A percentile compares a stretch with the other conserved stretches of the same genome.
These are phyloP conservation scores for Polydesmus complanatus DNA, from an alignment of 2,888 invertebrate species.

Conservation along the genomic window DNA sequence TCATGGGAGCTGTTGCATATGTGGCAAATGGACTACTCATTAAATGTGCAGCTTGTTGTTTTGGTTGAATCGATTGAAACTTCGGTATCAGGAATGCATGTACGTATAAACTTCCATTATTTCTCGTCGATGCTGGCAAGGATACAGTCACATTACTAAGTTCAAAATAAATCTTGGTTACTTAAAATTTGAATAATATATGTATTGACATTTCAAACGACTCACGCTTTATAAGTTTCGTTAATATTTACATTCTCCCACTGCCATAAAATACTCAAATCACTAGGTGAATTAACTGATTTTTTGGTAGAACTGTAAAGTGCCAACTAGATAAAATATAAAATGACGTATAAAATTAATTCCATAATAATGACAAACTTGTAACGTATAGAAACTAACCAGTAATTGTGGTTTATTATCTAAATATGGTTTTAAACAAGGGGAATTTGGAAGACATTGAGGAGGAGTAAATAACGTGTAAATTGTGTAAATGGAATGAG, in stretches of 20 bases:
- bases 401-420: conserved; percentile 28
- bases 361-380: no score
- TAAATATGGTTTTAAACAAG: conserved; percentile 31
- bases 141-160: conserved; percentile 41
- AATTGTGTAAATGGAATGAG: conserved; percentile 35
- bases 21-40: conserved; percentile 45
- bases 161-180: no score
- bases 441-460: conserved; percentile 21
- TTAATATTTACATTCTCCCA: background rate
- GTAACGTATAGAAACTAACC: no score
- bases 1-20: conserved; percentile 49
- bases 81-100: conserved; percentile 51
- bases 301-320: background rate
- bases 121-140: conserved; percentile 56
- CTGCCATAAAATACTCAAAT: background rate
- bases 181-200: no score
- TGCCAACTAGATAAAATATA: conserved; percentile 9
- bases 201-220: background rate
- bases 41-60: conserved; percentile 30
- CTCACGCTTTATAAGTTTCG: background rate
- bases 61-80: conserved; percentile 6
- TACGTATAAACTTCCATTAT: conserved; percentile 71
- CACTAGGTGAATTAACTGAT: background rate
- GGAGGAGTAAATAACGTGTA: conserved; percentile 35
- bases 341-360: no score